Base-by-base conservation (phyloP, 2,888 invertebrate species). In the Orthosia cruda region DNA sequence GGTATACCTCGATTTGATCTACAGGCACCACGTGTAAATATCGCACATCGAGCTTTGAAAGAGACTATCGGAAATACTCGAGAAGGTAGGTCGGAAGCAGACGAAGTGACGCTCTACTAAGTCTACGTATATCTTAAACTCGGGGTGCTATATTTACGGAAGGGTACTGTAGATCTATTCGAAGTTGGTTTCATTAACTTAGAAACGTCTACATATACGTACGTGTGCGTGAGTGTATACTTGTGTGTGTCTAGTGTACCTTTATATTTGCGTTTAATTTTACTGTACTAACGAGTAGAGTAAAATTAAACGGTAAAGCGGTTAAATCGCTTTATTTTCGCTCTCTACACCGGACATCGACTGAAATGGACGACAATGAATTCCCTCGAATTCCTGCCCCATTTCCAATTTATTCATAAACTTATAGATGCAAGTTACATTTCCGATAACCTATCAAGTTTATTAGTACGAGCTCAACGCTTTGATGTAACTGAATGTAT, bases 281-380 rank as follows among this genome's bases (percentile, higher is more conserved):
- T n/a, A n/a, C n/a, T n/a, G n/a, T n/a, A n/a, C n/a, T n/a, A n/a
- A 59, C 11, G 4, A 64, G 40, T 23, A 50, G 2, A 54, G 15
- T 3, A 2, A 15, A 59, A 63, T 45, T 54, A 16, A 12, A 23
- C 26, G n/a, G n/a, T 16, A 50, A 59, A 65, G 74, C 64, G 64
- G n/a, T 16, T 73, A 77, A 65, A 73, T 61, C 49, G 55, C 74
- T 77, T 80, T 80, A 80, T 77, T 80, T 64, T 50, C 54, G 47
- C 80, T 40, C 59, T 77, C 47, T 18, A 61, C 15, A 55, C 32
- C 66, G 55, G 59, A 61, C 64, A 61, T 68, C 57, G 64, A 77
- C n/a, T 62, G 23, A 71, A 77, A 65, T 50, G 49, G 61, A 68
- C 64, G 59, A 55, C 49, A 59, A 54, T 45, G 45, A 40, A 55